A percentile compares a stretch with the other conserved stretches of the same genome.
Conservation (phyloP, 92 coral and sea anemone genomes). For the Desmophyllum pertusum region DNA sequence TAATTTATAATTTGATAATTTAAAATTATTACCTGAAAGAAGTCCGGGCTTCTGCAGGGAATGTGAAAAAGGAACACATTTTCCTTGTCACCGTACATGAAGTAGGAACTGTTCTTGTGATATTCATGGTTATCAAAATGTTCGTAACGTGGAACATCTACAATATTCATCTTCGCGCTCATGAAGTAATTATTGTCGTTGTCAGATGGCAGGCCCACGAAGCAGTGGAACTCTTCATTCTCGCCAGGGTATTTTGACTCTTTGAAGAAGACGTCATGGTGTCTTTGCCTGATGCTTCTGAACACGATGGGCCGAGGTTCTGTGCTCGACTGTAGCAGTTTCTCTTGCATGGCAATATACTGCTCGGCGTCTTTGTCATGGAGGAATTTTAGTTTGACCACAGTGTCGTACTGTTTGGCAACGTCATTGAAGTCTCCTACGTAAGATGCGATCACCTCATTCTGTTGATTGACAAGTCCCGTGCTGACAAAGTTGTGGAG, state of each 20-base stretch:
- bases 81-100: constrained; percentile 70
- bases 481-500: constrained; percentile 57
- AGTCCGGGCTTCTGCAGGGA: constrained; percentile 71
- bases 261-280: constrained; percentile 29
- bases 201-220: constrained; percentile 56
- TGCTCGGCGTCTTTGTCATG: constrained; percentile 36
- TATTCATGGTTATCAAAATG: constrained; percentile 74
- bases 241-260: constrained; percentile 18
- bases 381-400: constrained; percentile 51
- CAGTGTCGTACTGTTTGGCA: constrained; percentile 45
- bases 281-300: constrained; percentile 16
- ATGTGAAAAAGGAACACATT: constrained; percentile 76
- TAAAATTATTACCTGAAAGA: constrained; percentile 78
- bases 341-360: constrained; percentile 14
- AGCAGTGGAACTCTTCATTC: constrained; percentile 56
- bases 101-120: constrained; percentile 61
- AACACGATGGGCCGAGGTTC: constrained; percentile 13
- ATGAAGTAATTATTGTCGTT: constrained; percentile 49
- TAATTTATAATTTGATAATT: too few species aligned
- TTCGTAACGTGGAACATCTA: constrained; percentile 72
- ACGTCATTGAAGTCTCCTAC: constrained; percentile 27
- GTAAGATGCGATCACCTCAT: constrained; percentile 55
- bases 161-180: constrained; percentile 56
- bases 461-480: constrained; percentile 42
- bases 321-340: not conserved